Evolutionary conservation across 2,113 vertebrate species (phyloP).

Genomic region (Rynchops niger): DNA sequence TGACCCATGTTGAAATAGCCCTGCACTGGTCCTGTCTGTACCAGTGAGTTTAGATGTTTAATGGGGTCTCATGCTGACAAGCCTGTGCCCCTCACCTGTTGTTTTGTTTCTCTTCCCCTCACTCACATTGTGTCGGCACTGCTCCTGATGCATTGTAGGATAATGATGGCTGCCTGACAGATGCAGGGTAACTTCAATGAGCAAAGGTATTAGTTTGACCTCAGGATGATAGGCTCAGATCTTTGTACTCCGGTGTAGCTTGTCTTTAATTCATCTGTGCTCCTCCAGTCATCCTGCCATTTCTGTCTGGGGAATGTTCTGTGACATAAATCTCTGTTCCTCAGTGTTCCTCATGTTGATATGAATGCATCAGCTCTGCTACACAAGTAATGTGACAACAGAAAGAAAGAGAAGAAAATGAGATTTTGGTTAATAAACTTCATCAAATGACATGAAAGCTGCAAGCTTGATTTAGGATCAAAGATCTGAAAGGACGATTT

Average conservation of each 20-base stretch:
- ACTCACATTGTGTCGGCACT: background rate
- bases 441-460: background rate
- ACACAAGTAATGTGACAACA: background rate
- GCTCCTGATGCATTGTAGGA: background rate
- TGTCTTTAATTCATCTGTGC: background rate
- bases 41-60: background rate
- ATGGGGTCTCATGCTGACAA: background rate
- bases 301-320: background rate
- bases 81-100: background rate
- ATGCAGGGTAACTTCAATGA: background rate
- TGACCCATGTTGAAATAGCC: background rate
- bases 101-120: background rate
- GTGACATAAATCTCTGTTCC: background rate
- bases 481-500: background rate
- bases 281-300: background rate
- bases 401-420: background rate
- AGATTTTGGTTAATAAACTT: background rate
- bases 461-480: background rate
- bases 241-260: background rate
- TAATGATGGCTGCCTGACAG: background rate
- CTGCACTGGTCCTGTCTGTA: background rate
- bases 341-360: background rate
- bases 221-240: background rate
- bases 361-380: background rate
- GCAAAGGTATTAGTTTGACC: background rate